phyloP scores from a whole-genome alignment of 2,113 vertebrate species.

The Hemicordylus capensis region DNA sequence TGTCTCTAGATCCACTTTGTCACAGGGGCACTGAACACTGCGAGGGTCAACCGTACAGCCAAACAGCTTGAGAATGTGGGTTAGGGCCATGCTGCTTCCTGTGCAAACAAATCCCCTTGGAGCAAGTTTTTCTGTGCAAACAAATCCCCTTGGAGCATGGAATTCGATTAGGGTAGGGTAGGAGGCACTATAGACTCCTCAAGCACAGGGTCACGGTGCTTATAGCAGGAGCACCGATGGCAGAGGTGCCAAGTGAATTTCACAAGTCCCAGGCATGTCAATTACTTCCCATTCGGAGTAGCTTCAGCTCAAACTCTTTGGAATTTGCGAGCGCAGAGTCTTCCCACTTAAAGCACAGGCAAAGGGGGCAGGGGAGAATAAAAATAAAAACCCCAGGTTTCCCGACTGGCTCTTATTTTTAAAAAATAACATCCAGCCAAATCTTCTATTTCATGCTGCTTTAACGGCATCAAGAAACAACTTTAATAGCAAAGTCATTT shows the following conservation, averaged over 20 bases:
- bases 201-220: neutral
- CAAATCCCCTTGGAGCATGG: constrained; percentile 37
- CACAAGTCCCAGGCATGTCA: constrained; percentile 24
- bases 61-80: constrained; percentile 12
- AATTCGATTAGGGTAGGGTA: constrained; percentile 11
- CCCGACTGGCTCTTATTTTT: neutral
- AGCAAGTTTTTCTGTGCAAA: constrained; percentile 20
- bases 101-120: constrained; percentile 34
- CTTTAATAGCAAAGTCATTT: constrained; percentile 35
- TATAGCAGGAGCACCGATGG: neutral
- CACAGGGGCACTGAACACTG: neutral
- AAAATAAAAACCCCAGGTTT: neutral
- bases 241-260: constrained; percentile 8
- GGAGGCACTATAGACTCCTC: neutral
- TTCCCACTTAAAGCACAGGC: neutral
- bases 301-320: constrained; percentile 5
- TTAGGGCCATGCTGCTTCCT: constrained; percentile 26
- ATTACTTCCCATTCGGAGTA: constrained; percentile 32
- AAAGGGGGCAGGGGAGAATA: neutral
- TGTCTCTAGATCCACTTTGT: neutral
- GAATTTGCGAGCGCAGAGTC: constrained; percentile 14
- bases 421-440: neutral
- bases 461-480: constrained; percentile 1
- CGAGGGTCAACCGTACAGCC: neutral
- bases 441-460: neutral